Conservation (phyloP, 2,797 vertebrate species). For the Sandelia bainsii region DNA sequence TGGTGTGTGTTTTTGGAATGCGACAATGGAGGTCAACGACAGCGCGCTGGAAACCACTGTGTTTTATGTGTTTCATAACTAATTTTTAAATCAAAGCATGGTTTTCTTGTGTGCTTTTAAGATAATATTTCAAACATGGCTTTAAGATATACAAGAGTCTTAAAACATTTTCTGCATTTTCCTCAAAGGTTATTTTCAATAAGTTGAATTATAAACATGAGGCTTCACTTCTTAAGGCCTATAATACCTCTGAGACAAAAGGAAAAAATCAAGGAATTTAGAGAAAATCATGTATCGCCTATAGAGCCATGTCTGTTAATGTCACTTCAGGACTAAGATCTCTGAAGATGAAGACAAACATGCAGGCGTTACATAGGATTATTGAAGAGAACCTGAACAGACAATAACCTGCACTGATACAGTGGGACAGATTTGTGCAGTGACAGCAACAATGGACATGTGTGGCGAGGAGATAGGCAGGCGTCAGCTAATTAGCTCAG, state of each 20-base stretch:
- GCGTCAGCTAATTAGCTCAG: slow-evolving; percentile 84
- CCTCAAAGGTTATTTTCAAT: slow-evolving; percentile 72
- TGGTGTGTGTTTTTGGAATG: slow-evolving; percentile 49
- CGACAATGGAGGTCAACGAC: slow-evolving; percentile 48
- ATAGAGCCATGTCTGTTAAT: slow-evolving; percentile 78
- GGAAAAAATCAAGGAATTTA: slow-evolving; percentile 57
- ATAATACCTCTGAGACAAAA: slow-evolving; percentile 73
- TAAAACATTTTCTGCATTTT: slow-evolving; percentile 64
- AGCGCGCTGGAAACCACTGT: slow-evolving; percentile 33
- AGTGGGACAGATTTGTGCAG: slow-evolving; percentile 69
- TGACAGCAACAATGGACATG: slow-evolving; percentile 83
- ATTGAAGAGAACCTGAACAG: slow-evolving; percentile 76
- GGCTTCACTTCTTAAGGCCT: slow-evolving; percentile 67
- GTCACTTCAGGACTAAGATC: slow-evolving; percentile 78
- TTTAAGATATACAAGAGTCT: slow-evolving; percentile 51
- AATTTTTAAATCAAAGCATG: slow-evolving; percentile 56
- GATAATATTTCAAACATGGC: slow-evolving; percentile 57
- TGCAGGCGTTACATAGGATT: slow-evolving; percentile 85
- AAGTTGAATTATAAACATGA: slow-evolving; percentile 65
- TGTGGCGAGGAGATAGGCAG: slow-evolving; percentile 87
- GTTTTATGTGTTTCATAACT: slow-evolving; percentile 45
- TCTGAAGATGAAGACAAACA: slow-evolving; percentile 72
- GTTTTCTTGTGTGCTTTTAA: slow-evolving; percentile 38
- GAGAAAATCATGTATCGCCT: slow-evolving; percentile 53
- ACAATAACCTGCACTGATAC: slow-evolving; percentile 80